Evolutionary conservation across 2,888 invertebrate species (phyloP).

Genomic region (Stenoptilia bipunctidactyla): DNA sequence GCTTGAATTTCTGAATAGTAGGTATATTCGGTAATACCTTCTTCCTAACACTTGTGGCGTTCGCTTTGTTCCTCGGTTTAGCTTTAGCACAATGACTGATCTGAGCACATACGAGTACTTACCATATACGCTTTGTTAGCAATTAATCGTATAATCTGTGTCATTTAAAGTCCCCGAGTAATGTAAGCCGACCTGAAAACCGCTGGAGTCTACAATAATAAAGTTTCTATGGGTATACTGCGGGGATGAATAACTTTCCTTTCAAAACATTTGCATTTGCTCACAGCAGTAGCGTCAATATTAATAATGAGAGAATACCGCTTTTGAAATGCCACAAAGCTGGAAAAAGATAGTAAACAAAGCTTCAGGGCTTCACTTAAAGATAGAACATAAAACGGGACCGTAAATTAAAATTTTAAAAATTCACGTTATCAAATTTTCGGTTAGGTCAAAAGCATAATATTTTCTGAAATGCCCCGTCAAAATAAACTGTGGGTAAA

Average conservation of each 20-base stretch:
- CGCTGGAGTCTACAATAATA: background rate
- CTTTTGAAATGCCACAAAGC: constrained; percentile 11
- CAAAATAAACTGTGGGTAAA: constrained; percentile 61
- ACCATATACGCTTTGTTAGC: constrained; percentile 21
- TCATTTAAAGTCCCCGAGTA: constrained; percentile 10
- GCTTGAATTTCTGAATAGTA: constrained; percentile 36
- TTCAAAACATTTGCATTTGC: constrained; percentile 7
- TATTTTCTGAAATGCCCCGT: constrained; percentile 47
- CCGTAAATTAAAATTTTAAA: background rate
- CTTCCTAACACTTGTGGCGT: constrained; percentile 26
- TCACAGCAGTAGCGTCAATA: constrained; percentile 6
- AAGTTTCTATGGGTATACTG: background rate
- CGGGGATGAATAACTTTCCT: constrained; percentile 2
- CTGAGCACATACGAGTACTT: constrained; percentile 19
- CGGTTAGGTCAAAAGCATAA: constrained; percentile 34
- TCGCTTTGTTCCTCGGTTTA: constrained; percentile 34
- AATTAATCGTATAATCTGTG: constrained; percentile 15
- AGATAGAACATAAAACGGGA: background rate
- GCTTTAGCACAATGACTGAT: constrained; percentile 27
- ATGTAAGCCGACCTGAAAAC: constrained; percentile 7
- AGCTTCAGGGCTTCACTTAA: no score
- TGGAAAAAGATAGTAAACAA: no score
- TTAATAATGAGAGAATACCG: constrained; percentile 11
- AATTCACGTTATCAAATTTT: no score
- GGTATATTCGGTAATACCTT: constrained; percentile 33